Base-by-base conservation (phyloP, 2,888 invertebrate genomes). In the Eilema griseolum region DNA sequence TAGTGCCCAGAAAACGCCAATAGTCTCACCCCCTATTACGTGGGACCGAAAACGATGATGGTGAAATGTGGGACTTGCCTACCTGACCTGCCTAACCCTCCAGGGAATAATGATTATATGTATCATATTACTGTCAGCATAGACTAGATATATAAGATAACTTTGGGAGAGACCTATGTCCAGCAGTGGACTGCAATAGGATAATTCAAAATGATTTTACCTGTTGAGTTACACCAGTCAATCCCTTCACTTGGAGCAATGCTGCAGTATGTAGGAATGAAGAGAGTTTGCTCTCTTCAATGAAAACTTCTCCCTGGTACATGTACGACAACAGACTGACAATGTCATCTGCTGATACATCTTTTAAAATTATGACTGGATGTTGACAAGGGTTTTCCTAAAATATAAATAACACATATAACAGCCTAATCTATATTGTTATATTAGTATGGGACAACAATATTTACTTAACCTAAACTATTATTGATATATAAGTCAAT, bases 351-450 rank as follows among this genome's bases (percentile, higher is more conserved):
- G 96, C 96, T 52, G 95, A 95, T 16, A 97, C 97, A 94, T 97
- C 97, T 91, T 97, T 97, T 70, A 97, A 87, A 77, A 97, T 97
- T 67, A 97, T 97, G 69, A 97, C 96, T 65, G 97, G 97, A 89
- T 97, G 97, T 79, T 96, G 96, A 89, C 97, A 97, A 71, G 97
- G 97, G 89, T 97, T 97, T 86, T 97, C 97, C 97, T 97, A 87
- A 63, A 91, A 88, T 52, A 52, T 20, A n/a, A 52, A 52, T 52
- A 52, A 52, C 52, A n/a, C 46, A 14, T 46, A 20, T 12, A 14
- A 16, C 5, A 16, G 16, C 41, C 14, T 16, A 16, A 41, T 41
- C 41, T 41, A 37, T 16, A 41, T 11, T 16, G 41, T 16, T 41
- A 41, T 24, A 10, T 11, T 52, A 12, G 0, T 28, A 24, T 41